phyloP scores from a whole-genome alignment of 2,888 invertebrate species.

The Luperina testacea region DNA sequence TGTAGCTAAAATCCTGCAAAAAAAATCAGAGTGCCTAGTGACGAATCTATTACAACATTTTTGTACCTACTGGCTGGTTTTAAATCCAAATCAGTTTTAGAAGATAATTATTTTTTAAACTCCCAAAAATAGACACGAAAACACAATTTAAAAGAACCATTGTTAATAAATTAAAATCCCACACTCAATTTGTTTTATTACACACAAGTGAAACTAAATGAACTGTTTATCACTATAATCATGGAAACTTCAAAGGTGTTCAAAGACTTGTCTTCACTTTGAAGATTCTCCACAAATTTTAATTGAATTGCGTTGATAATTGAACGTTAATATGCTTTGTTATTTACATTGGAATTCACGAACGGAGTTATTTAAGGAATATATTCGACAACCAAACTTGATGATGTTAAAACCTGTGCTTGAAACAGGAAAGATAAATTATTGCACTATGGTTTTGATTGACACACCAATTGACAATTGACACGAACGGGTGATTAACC shows the following conservation, averaged over 20 bases:
- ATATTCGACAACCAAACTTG: slow-evolving; percentile 3
- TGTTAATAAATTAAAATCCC: slow-evolving; percentile 13
- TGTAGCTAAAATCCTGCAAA: not conserved
- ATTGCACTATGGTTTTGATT: slow-evolving; percentile 47
- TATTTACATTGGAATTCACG: slow-evolving; percentile 4
- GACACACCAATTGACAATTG: slow-evolving; percentile 29
- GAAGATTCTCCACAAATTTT: slow-evolving; percentile 49
- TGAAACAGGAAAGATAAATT: slow-evolving; percentile 9
- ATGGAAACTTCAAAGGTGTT: slow-evolving; percentile 60
- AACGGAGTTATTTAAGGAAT: not conserved
- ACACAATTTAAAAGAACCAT: not conserved
- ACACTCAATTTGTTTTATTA: slow-evolving; percentile 44
- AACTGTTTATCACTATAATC: slow-evolving; percentile 29
- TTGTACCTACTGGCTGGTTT: not conserved
- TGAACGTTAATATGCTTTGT: slow-evolving; percentile 38
- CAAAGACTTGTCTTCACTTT: slow-evolving; percentile 49
- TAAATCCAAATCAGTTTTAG: not conserved
- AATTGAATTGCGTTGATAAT: slow-evolving; percentile 50
- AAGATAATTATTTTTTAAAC: no score
- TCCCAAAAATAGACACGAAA: not conserved
- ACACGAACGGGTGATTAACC: slow-evolving; percentile 52
- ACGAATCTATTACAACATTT: not conserved
- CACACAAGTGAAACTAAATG: slow-evolving; percentile 33
- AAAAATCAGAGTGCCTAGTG: not conserved
- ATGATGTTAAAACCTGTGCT: not conserved